These are phyloP conservation scores for Zoanthus gigantus DNA, from an alignment of 92 coral and sea anemone species.

Conservation along the genomic window DNA sequence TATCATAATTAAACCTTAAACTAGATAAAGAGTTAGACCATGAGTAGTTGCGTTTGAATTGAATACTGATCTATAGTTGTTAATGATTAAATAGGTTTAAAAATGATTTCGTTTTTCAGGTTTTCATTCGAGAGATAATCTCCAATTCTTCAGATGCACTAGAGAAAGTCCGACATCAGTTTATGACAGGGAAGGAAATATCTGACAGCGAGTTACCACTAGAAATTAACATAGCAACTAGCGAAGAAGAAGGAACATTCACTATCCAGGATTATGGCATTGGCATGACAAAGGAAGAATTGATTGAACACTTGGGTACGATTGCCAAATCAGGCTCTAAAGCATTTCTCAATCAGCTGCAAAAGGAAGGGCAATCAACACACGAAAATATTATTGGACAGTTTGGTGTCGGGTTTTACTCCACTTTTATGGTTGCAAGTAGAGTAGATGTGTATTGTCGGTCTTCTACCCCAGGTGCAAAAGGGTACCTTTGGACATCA, in stretches of 20 bases:
- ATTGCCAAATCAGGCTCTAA: conserved; percentile 98
- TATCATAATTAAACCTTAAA: too few relatives aligned
- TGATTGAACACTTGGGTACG: conserved; percentile 89
- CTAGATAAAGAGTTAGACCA: too few relatives aligned
- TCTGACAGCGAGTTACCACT: conserved; percentile 76
- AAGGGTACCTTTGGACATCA: conserved; percentile 95
- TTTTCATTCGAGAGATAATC: conserved; percentile 94
- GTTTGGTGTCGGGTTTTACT: conserved; percentile 99
- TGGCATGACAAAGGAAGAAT: conserved; percentile 91
- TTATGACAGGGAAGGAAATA: conserved; percentile 89
- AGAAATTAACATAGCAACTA: conserved; percentile 89
- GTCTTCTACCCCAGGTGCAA: conserved; percentile 82
- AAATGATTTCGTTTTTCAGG: conserved; percentile 50
- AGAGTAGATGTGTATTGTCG: conserved; percentile 91
- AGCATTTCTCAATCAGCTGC: conserved; percentile 86
- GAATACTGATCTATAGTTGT: too few relatives aligned
- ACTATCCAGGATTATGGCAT: conserved; percentile 91
- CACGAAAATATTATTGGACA: conserved; percentile 94
- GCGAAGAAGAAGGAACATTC: conserved; percentile 87
- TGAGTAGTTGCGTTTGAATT: too few relatives aligned
- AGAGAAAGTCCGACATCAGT: conserved; percentile 89
- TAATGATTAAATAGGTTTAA: too few relatives aligned
- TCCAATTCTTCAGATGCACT: conserved; percentile 98
- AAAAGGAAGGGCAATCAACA: conserved; percentile 67
- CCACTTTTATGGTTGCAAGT: conserved; percentile 96